Evolutionary conservation across 2,113 vertebrate genomes (phyloP), one percentile per base, ranked within the genome.

Genomic region (Gadus macrocephalus): DNA sequence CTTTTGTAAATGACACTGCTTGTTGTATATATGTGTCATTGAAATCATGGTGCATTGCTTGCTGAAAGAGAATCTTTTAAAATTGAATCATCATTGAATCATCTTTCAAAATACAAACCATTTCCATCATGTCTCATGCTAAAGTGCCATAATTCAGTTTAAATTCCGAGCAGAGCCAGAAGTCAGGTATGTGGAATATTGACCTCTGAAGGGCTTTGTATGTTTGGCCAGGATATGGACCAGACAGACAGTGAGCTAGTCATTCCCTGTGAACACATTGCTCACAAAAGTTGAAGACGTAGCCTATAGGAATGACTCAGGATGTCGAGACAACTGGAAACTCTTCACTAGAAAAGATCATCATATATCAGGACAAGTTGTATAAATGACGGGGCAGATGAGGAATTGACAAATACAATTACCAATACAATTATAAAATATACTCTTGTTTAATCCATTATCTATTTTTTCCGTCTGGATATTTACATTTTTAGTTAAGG

Each of bases 401-500:
- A 67, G 65, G 86, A 84, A 81, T 58, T 68, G 62, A 14, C 71
- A 78, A 77, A 66, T 86, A 91, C 91, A 91, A 91, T 75, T 55
- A 91, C 90, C 86, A 83, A 83, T 55, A 61, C 53, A 77, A 55
- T 25, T 53, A 77, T 49, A 66, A 25, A 71, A 73, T 66, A 73
- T 66, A 81, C 89, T 88, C 81, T 89, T 84, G 77, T 90, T 87
- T 85, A 76, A 35, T 84, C 84, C 76, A 89, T 49, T 9, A 83
- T 87, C 90, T 19, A 35, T 69, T 53, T 81, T 87, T 58, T 88
- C 85, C 89, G 87, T 89, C 89, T 91, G 84, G 75, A 86, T 85
- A 83, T 88, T 70, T 72, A 79, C 81, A 20, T 25, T 15, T 53
- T 85, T 84, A 60, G 49, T 88, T 81, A 84, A 88, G 89, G 81